phyloP scores from a whole-genome alignment of 1,140 invertebrate genomes.

The Lordiphosa mommai region DNA sequence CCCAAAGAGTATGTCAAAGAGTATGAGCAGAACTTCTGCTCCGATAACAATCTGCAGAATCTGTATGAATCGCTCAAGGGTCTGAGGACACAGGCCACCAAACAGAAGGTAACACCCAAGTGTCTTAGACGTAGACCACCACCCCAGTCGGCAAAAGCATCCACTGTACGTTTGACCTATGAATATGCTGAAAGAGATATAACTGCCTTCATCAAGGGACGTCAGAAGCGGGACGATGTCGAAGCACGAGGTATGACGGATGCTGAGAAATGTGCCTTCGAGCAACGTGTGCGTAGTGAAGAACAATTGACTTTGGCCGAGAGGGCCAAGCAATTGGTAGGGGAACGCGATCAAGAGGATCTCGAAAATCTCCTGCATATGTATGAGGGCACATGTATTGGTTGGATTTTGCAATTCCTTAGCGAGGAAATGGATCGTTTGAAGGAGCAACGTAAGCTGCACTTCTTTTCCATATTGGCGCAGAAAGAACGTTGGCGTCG shows the following conservation, averaged over 20 bases:
- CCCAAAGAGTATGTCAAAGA: constrained; percentile 61
- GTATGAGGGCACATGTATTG: constrained; percentile 65
- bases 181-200: constrained; percentile 1
- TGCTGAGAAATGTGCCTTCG: background rate
- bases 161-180: background rate
- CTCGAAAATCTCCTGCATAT: constrained; percentile 49
- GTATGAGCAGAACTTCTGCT: constrained; percentile 70
- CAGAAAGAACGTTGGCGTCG: constrained; percentile 84
- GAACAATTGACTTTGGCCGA: background rate
- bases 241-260: background rate
- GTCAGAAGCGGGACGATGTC: background rate
- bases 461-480: constrained; percentile 85
- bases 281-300: background rate
- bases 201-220: no score
- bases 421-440: constrained; percentile 85
- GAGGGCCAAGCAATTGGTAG: constrained; percentile 11
- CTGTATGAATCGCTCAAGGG: constrained; percentile 55
- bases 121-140: constrained; percentile 29
- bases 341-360: constrained; percentile 37
- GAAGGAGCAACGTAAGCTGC: constrained; percentile 85
- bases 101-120: constrained; percentile 38
- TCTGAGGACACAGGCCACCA: constrained; percentile 23
- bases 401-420: constrained; percentile 69
- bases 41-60: constrained; percentile 57
- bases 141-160: background rate